Conservation (phyloP, 2,113 vertebrate species). For the Megaleporinus macrocephalus region DNA sequence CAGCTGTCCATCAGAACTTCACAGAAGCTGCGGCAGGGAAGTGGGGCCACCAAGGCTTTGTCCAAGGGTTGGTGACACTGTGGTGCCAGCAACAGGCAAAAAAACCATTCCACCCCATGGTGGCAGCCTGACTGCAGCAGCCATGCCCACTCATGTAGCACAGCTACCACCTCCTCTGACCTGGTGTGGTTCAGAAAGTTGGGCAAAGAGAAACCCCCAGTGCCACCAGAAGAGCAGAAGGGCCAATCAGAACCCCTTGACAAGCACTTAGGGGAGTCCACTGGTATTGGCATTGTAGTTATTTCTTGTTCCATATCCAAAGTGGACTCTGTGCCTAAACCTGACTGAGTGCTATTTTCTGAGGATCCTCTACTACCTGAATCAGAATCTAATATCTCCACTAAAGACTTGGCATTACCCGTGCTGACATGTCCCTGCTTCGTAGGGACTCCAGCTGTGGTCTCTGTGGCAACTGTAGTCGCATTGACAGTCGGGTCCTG, state of each 20-base stretch:
- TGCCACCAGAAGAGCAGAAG: constrained; percentile 74
- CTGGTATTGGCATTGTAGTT: constrained; percentile 31
- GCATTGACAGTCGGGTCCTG: constrained; percentile 36
- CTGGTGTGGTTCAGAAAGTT: constrained; percentile 83
- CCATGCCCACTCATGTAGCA: constrained; percentile 80
- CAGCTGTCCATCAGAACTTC: constrained; percentile 85
- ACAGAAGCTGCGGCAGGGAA: constrained; percentile 88
- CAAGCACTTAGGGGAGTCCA: constrained; percentile 67
- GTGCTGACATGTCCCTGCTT: constrained; percentile 40
- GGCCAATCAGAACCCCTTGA: constrained; percentile 72
- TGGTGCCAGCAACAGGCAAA: constrained; percentile 88
- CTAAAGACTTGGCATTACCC: constrained; percentile 61
- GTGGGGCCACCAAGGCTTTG: constrained; percentile 27
- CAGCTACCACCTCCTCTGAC: constrained; percentile 72
- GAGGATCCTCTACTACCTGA: constrained; percentile 11
- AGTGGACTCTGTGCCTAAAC: constrained; percentile 18
- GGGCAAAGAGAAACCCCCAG: constrained; percentile 74
- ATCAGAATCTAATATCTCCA: constrained; percentile 54
- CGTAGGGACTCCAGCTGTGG: constrained; percentile 40
- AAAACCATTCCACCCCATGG: constrained; percentile 83
- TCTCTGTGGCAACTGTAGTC: constrained; percentile 7
- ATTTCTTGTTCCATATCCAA: constrained; percentile 25
- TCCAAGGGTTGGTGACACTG: constrained; percentile 63
- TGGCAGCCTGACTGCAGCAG: constrained; percentile 83
- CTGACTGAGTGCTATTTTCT: constrained; percentile 12